These are phyloP conservation scores for Pachycephala philippinensis DNA, from an alignment of 2,113 vertebrate genomes.

Conservation along the genomic window DNA sequence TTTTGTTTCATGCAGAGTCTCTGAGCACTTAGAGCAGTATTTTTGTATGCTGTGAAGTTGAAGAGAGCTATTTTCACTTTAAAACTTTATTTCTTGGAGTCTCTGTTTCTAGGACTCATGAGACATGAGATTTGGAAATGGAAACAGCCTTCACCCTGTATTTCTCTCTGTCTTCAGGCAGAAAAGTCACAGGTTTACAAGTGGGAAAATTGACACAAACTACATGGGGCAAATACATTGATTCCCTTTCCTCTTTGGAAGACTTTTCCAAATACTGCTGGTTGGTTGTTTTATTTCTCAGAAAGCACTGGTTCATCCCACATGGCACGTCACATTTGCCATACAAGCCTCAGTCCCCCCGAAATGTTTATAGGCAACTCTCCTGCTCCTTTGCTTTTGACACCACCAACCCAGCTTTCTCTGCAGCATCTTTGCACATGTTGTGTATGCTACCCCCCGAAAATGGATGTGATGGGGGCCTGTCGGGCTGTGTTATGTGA, in stretches of 20 bases:
- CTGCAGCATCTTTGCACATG: neutral
- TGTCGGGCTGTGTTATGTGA: neutral
- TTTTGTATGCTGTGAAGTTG: neutral
- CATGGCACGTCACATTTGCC: neutral
- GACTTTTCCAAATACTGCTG: neutral
- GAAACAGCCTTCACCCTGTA: neutral
- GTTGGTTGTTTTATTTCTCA: neutral
- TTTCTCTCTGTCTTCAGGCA: neutral
- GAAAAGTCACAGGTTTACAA: constrained; percentile 2
- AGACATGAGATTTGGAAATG: neutral
- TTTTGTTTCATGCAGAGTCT: neutral
- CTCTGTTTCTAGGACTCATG: neutral
- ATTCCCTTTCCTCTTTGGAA: neutral
- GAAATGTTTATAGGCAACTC: neutral
- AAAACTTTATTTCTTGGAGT: constrained; percentile 10
- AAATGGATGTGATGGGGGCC: neutral
- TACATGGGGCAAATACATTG: neutral
- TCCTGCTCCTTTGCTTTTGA: neutral
- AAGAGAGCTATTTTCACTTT: constrained; percentile 3
- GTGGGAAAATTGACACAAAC: neutral
- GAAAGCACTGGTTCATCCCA: neutral
- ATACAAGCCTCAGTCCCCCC: neutral
- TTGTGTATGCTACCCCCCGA: neutral
- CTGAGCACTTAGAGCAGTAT: neutral
- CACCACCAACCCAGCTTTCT: neutral